Conservation (phyloP, 2,113 vertebrate genomes). For the Hippoglossus stenolepis region DNA sequence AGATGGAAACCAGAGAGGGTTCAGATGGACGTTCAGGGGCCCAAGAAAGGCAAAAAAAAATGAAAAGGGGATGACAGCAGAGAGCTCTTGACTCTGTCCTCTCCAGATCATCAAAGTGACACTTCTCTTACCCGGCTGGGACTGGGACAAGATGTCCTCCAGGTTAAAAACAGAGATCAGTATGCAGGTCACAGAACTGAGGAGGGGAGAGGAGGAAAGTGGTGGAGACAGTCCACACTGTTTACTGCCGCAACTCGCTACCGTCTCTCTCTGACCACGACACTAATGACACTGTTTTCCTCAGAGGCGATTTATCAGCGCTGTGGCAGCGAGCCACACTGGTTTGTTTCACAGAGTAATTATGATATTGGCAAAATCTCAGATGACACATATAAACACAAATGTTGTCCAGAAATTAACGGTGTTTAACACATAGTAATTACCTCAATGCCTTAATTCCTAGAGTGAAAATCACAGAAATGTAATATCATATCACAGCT, state of each 20-base stretch:
- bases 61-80: constrained; percentile 49
- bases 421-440: constrained; percentile 3
- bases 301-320: constrained; percentile 47
- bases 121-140: constrained; percentile 53
- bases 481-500: neutral
- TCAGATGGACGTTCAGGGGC: constrained; percentile 36
- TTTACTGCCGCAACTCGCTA: constrained; percentile 21
- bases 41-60: constrained; percentile 15
- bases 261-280: constrained; percentile 56
- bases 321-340: constrained; percentile 37
- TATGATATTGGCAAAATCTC: constrained; percentile 15
- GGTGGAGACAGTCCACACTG: constrained; percentile 43
- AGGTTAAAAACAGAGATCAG: constrained; percentile 72
- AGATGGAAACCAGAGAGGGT: constrained; percentile 25
- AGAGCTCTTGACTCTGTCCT: constrained; percentile 64
- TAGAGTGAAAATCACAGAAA: constrained; percentile 5
- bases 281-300: constrained; percentile 57
- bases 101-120: constrained; percentile 66
- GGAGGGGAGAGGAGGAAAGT: constrained; percentile 48
- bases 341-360: constrained; percentile 29
- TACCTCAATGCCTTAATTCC: neutral
- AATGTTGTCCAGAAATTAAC: constrained; percentile 8
- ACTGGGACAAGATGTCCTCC: constrained; percentile 70
- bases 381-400: neutral
- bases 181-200: constrained; percentile 76